A percentile compares a stretch with the other conserved stretches of the same genome.
phyloP scores from a whole-genome alignment of 2,113 vertebrate species.

The Propithecus coquereli region DNA sequence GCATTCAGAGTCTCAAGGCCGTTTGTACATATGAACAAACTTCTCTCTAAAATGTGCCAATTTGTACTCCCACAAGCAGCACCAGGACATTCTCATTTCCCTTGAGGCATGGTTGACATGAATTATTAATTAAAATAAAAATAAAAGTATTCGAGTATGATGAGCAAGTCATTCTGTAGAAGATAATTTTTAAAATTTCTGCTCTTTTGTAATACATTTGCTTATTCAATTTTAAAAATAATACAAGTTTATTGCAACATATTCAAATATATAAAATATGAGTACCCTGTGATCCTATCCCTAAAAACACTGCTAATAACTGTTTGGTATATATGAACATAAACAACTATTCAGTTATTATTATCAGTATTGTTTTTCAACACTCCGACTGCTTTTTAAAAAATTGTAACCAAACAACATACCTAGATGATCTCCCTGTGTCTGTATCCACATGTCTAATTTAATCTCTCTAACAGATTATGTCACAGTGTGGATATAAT shows the following conservation, averaged over 20 bases:
- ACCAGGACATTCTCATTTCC: not conserved
- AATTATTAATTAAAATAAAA: not conserved
- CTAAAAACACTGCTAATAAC: not conserved
- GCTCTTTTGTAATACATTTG: not conserved
- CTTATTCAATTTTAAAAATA: not conserved
- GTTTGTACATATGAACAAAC: not conserved
- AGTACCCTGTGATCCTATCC: not conserved
- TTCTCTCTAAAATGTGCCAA: not conserved
- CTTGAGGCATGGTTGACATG: not conserved
- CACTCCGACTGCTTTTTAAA: not conserved
- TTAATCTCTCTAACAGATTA: not conserved
- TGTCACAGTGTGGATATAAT: not conserved
- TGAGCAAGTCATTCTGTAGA: not conserved
- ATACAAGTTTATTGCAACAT: not conserved
- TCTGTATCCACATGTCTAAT: not conserved
- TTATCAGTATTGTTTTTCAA: not conserved
- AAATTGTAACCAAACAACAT: not conserved
- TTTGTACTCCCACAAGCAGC: not conserved
- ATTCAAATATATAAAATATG: not conserved
- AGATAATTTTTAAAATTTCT: not conserved
- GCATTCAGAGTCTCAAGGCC: not conserved
- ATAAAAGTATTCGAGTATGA: not conserved
- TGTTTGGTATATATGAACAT: not conserved
- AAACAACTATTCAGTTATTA: not conserved
- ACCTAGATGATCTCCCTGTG: not conserved